Percentiles rank a stretch among this genome's conserved stretches.
Evolutionary conservation across 2,797 vertebrate genomes (phyloP).

Genomic region (Pangasius krempfi): DNA sequence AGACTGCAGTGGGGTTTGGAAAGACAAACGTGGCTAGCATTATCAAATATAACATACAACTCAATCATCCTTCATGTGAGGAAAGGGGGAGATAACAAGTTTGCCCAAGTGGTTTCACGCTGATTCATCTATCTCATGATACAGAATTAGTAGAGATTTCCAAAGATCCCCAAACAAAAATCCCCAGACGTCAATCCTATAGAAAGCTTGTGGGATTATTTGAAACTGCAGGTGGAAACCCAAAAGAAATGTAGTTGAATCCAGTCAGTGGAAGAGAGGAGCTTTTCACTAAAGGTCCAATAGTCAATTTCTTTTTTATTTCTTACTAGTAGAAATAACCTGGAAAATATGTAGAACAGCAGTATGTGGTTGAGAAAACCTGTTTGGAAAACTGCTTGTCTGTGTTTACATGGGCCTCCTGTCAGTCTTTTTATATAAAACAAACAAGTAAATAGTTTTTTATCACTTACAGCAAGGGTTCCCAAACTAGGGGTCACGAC

Average conservation of each 20-base stretch:
- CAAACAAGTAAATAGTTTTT: not conserved
- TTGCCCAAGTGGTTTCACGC: not conserved
- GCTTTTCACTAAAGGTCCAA: not conserved
- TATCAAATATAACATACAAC: not conserved
- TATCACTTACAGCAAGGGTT: not conserved
- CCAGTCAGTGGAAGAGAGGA: not conserved
- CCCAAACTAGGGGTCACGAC: not conserved
- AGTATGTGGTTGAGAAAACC: not conserved
- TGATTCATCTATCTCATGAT: not conserved
- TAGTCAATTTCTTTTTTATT: not conserved
- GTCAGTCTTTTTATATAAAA: not conserved
- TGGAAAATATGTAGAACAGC: conserved; percentile 10
- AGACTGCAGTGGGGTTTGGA: not conserved
- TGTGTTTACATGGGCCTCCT: not conserved
- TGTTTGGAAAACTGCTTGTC: not conserved
- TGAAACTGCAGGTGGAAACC: not conserved
- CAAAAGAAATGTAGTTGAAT: not conserved
- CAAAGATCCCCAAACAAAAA: not conserved
- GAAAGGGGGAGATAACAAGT: not conserved
- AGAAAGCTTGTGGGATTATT: not conserved
- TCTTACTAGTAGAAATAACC: not conserved
- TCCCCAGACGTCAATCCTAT: not conserved
- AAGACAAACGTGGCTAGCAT: not conserved
- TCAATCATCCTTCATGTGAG: not conserved
- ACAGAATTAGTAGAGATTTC: not conserved